Conservation (phyloP, 1,140 invertebrate genomes). For the Zaprionus tsacasi region DNA sequence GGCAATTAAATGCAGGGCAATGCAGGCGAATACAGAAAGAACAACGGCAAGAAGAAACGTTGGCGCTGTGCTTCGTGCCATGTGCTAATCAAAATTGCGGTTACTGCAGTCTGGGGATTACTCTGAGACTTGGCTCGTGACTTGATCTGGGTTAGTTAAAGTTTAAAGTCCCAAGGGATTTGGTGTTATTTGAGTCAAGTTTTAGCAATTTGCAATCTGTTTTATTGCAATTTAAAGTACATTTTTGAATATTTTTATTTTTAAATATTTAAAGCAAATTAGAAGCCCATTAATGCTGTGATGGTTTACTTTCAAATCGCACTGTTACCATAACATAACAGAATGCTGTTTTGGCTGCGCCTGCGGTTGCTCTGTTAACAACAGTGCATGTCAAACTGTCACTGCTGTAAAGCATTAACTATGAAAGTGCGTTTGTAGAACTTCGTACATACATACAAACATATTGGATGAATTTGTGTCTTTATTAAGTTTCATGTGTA, state of each 20-base stretch:
- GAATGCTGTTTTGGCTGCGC: not conserved
- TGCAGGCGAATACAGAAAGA: slow-evolving; percentile 18
- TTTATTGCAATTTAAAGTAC: not conserved
- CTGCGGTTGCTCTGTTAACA: not conserved
- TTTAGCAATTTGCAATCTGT: not conserved
- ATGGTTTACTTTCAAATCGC: slow-evolving; percentile 4
- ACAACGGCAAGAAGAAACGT: slow-evolving; percentile 1
- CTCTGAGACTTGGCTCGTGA: slow-evolving; percentile 11
- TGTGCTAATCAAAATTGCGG: slow-evolving; percentile 60
- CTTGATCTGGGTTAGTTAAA: slow-evolving; percentile 16
- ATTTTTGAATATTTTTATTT: not conserved
- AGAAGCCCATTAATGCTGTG: not conserved
- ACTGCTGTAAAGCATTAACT: not conserved
- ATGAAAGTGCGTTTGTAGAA: too few relatives aligned
- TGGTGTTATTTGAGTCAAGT: not conserved
- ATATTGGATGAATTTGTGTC: too few relatives aligned
- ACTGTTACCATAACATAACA: slow-evolving; percentile 2
- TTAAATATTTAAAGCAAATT: not conserved
- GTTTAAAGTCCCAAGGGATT: slow-evolving; percentile 20
- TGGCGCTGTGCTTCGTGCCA: slow-evolving; percentile 23
- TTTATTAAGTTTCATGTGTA: not conserved
- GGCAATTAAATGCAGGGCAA: slow-evolving; percentile 49
- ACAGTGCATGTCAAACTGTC: not conserved
- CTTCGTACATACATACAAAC: too few relatives aligned
- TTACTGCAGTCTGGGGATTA: slow-evolving; percentile 21